Conservation (phyloP, 2,113 vertebrate genomes). For the Trichechus manatus region DNA sequence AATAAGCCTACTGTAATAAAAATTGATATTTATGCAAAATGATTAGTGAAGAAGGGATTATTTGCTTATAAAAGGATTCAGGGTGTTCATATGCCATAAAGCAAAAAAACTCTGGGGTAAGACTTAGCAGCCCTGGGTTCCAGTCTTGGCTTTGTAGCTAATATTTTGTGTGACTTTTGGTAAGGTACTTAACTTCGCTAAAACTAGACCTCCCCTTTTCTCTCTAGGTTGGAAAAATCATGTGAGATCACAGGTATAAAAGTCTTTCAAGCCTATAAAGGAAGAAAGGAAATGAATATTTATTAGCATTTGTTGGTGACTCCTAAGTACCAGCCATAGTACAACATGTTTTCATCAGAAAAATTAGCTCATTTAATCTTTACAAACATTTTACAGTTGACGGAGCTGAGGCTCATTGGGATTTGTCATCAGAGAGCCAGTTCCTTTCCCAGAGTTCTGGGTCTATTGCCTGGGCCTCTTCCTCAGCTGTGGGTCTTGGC, state of each 20-base stretch:
- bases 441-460: not conserved
- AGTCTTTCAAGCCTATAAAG: constrained; percentile 5
- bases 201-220: not conserved
- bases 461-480: not conserved
- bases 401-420: not conserved
- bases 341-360: not conserved
- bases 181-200: not conserved
- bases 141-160: not conserved
- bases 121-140: not conserved
- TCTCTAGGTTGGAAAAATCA: constrained; percentile 32
- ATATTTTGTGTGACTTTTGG: constrained; percentile 27
- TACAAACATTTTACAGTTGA: not conserved
- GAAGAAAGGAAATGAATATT: not conserved
- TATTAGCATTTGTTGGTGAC: constrained; percentile 20
- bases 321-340: constrained; percentile 1
- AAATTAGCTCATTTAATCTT: constrained; percentile 30
- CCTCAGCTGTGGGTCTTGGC: not conserved
- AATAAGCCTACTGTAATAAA: not conserved
- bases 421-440: not conserved
- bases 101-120: not conserved
- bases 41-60: not conserved
- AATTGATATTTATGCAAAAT: not conserved
- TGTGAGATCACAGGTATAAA: constrained; percentile 32
- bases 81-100: not conserved
- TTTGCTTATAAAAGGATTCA: constrained; percentile 14